Conservation (phyloP, 2,113 vertebrate genomes). For the Gnathonemus longibarbis region DNA sequence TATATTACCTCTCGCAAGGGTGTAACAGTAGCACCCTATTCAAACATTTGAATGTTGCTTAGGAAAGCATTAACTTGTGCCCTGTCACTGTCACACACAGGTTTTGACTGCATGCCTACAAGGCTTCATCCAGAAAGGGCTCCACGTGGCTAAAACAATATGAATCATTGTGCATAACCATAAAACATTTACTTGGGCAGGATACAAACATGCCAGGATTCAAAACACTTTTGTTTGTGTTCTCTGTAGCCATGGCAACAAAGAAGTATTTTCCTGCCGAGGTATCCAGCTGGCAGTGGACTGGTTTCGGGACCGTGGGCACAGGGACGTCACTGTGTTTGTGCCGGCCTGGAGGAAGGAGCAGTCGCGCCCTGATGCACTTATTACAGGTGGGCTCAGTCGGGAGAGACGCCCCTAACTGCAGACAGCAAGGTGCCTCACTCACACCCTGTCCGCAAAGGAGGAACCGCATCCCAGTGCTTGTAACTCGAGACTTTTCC, state of each 20-base stretch:
- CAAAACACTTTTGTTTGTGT: not conserved
- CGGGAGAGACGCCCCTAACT: not conserved
- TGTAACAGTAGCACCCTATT: not conserved
- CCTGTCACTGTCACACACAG: not conserved
- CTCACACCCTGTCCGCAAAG: not conserved
- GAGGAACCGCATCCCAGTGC: not conserved
- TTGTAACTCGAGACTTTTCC: not conserved
- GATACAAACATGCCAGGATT: not conserved
- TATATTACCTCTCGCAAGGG: not conserved
- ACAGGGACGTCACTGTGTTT: conserved; percentile 91
- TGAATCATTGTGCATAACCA: not conserved
- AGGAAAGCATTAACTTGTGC: not conserved
- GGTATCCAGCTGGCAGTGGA: conserved; percentile 93
- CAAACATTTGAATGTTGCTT: not conserved
- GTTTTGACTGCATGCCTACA: not conserved
- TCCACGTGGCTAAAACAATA: not conserved
- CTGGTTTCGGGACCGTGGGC: conserved; percentile 93
- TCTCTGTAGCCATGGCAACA: conserved; percentile 86
- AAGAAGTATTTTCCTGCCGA: conserved; percentile 96
- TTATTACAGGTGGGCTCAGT: conserved; percentile 74
- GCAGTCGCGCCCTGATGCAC: conserved; percentile 89
- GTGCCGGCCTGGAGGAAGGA: conserved; percentile 98
- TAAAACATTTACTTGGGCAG: not conserved
- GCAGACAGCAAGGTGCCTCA: not conserved
- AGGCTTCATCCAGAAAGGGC: not conserved